Evolutionary conservation across 2,113 vertebrate genomes (phyloP), one percentile per base, ranked within the genome.

Genomic region (Charadrius vociferus): DNA sequence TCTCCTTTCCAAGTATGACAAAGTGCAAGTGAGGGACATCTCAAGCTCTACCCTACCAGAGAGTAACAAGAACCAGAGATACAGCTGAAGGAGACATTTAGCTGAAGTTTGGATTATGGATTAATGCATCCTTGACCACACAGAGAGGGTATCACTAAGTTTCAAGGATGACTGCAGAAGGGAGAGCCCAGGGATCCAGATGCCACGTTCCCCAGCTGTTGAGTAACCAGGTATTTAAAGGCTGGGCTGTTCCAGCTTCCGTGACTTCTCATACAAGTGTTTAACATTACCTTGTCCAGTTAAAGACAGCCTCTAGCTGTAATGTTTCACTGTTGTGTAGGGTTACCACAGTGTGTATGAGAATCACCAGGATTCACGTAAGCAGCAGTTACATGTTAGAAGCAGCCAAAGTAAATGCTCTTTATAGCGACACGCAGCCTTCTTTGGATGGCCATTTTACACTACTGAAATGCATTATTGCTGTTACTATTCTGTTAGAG

Each of bases 401-500:
- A 59, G 30, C 8, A 56, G 41, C 30, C 17, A 4, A 88, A 81
- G 20, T 26, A 52, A 56, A 39, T 3, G 2, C 5, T 29, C 34
- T n/a, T n/a, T 77, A 21, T 10, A 81, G 43, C 21, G 22, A 26
- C 17, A 56, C 1, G 27, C 3, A 62, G 16, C 23, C 12, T 63
- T 27, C 52, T 87, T 63, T 7, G 7, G 15, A 36, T 21, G 14
- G n/a, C 30, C 4, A 0, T 43, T 43, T 72, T 47, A 45, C 43
- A 14, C 7, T 24, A 34, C 3, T 0, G 15, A 56, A 67, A 66
- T 17, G 0, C 49, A 49, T 2, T 1, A 45, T 39, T 56, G 52
- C 21, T 23, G 10, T 12, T 19, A 45, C 19, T 22, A 17, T 49
- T 66, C 41, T 37, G 10, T 10, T 45, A n/a, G 53, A 68, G 34